Conservation (phyloP, 2,888 invertebrate genomes). For the Anodontia alba region DNA sequence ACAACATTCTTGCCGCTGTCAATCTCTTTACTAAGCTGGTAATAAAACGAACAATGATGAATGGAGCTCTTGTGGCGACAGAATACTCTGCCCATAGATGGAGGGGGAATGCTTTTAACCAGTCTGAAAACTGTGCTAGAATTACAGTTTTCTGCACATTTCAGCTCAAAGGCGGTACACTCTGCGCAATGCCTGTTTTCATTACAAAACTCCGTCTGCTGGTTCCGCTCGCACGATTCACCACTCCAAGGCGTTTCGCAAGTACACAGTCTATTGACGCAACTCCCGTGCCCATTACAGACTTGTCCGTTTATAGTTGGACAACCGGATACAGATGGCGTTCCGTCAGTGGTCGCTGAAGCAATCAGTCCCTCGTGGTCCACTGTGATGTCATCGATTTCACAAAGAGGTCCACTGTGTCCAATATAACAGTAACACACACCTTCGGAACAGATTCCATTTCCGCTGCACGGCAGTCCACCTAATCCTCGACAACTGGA, state of each 20-base stretch:
- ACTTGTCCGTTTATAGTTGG: conserved; percentile 12
- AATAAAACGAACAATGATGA: conserved; percentile 36
- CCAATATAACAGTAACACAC: conserved; percentile 21
- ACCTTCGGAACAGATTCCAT: conserved; percentile 29
- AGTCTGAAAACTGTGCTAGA: conserved; percentile 27
- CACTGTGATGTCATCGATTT: not conserved
- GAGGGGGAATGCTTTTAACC: conserved; percentile 13
- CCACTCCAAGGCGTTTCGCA: conserved; percentile 19
- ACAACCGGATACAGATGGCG: not conserved
- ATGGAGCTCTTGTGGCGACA: conserved; percentile 35
- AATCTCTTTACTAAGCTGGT: conserved; percentile 25
- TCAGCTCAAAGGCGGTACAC: conserved; percentile 37
- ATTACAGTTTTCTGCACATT: conserved; percentile 33
- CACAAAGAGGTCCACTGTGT: conserved; percentile 29
- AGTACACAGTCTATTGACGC: conserved; percentile 32
- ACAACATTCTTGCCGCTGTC: conserved; percentile 31
- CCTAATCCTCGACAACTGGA: conserved; percentile 28
- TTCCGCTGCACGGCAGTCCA: conserved; percentile 34
- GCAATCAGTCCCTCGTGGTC: too few species aligned
- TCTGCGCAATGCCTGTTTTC: conserved; percentile 47
- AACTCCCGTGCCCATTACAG: conserved; percentile 43
- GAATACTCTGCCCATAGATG: conserved; percentile 6
- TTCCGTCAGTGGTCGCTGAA: not conserved
- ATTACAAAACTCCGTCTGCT: conserved; percentile 36
- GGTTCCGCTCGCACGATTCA: not conserved